Base-by-base conservation (phyloP, 1,140 invertebrate species). In the Aricia agestis region DNA sequence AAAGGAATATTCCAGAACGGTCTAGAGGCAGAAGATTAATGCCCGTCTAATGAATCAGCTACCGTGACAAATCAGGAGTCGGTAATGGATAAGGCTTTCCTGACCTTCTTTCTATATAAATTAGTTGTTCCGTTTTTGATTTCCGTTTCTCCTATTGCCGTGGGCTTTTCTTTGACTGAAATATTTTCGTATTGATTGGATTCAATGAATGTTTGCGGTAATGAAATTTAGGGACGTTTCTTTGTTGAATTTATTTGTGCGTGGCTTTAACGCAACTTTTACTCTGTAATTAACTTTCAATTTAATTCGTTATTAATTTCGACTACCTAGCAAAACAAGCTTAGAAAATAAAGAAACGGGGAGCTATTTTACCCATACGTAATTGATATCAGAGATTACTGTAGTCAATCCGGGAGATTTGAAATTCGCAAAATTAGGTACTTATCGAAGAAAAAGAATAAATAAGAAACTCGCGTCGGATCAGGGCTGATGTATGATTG, bases 31-130 rank as follows among this genome's bases (percentile, higher is more conserved):
- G 17, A 71, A 87, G 82, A 87, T 85, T 85, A 84, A 85, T 84
- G 81, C 75, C 76, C 74, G 75, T 69, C 73, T 84, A 85, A 87
- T 87, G 85, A 87, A 85, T 87, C 83, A 85, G 85, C 80, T 74
- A 73, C 73, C 72, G 81, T 82, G 85, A 87, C 85, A 85, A 87
- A 87, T 87, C 81, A 85, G 82, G 72, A 74, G 74, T 71, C 76
- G 76, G 76, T 83, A 81, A 84, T 80, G 80, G 77, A 80, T 78
- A 78, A 72, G 71, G 66, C 67, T 75, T 84, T 81, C 77, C 78
- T 78, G 82, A 84, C 59, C 59, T 63, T 63, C 59, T 63, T 63
- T 63, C 59, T 63, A 82, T 78, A 80, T 82, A 76, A 82, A 84
- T 83, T 63, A 63, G 59, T 25, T 19, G 59, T 63, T 63, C 82